These are phyloP conservation scores for Cephonodes hylas DNA, from an alignment of 2,888 invertebrate genomes.

Conservation along the genomic window DNA sequence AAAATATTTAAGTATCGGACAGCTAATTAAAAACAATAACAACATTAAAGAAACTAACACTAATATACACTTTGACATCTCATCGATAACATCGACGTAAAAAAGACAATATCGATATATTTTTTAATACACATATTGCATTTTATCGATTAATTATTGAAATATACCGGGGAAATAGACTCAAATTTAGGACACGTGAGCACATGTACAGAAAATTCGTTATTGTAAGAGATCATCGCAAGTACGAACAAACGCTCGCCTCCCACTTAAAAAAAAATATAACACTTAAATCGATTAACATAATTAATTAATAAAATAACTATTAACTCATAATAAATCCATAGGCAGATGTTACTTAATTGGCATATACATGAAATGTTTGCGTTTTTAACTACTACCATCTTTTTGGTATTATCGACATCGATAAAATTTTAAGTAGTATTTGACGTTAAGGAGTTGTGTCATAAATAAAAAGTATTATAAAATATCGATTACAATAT, in stretches of 20 bases:
- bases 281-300: slow-evolving; percentile 27
- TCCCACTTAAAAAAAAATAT: slow-evolving; percentile 25
- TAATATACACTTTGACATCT: background rate
- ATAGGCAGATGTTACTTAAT: background rate
- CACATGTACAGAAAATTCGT: slow-evolving; percentile 27
- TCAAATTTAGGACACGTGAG: background rate
- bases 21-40: background rate
- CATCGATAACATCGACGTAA: background rate
- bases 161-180: background rate
- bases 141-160: background rate
- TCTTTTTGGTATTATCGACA: too few relatives aligned
- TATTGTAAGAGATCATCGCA: slow-evolving; percentile 52
- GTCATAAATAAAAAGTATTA: too few relatives aligned
- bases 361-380: background rate
- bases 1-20: background rate
- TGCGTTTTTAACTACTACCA: background rate
- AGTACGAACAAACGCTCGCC: slow-evolving; percentile 31
- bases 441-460: too few relatives aligned
- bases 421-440: too few relatives aligned
- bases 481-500: background rate
- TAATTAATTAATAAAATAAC: slow-evolving; percentile 17
- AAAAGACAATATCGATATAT: background rate
- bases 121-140: background rate
- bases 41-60: background rate
- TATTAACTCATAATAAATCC: slow-evolving; percentile 2